Evolutionary conservation across 2,113 vertebrate genomes (phyloP), one percentile per base, ranked within the genome.

Genomic region (Numenius arquata): DNA sequence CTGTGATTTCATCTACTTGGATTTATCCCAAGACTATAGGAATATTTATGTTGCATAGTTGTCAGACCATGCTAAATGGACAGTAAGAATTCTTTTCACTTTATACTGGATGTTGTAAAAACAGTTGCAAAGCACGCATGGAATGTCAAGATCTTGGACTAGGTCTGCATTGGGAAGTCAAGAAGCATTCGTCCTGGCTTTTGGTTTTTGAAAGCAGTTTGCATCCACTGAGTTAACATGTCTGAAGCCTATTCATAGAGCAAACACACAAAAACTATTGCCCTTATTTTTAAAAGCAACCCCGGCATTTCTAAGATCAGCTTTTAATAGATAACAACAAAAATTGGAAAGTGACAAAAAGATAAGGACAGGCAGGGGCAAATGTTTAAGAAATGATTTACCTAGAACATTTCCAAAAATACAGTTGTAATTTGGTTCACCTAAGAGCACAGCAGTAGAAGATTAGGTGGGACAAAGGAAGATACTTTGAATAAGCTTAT

Each of bases 31-130:
- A 72, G 63, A 58, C 68, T 53, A n/a, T 58, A 85, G 58, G 48
- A 75, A 90, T 92, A 94, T 97, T 93, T 87, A 79, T 89, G 53
- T 66, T 93, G 43, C 56, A 34, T 65, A 91, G 72, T 78, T 92
- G 77, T 94, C 86, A 95, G 89, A 87, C 62, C 48, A 25, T 73
- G 65, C 80, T 92, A 89, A 96, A 79, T 82, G 77, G 90, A 78
- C 36, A 61, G 40, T 70, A 43, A 93, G 56, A 53, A 72, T 90
- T 89, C 48, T 85, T 90, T 89, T 82, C 70, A 48, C 70, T 93
- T 91, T 85, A 65, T 47, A 32, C 18, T 59, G 56, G 32, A 41
- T 79, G 13, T 53, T 70, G 53, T 82, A 89, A 88, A 92, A 94
- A 41, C 27, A 72, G 48, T 89, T 92, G 45, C 77, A 85, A 91